phyloP scores from a whole-genome alignment of 2,797 vertebrate genomes.

The Epinephelus coioides region DNA sequence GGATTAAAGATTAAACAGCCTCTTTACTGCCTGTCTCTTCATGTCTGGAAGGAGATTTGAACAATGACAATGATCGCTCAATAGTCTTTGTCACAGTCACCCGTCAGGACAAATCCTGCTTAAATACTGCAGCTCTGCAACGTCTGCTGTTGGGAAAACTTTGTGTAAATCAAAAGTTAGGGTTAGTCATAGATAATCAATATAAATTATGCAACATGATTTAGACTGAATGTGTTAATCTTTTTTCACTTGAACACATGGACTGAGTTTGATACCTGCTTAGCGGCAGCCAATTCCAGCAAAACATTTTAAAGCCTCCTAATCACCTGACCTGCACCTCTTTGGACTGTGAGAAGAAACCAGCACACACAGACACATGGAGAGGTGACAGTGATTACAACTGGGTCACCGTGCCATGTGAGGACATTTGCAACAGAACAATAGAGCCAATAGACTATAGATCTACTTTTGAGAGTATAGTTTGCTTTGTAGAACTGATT shows the following conservation, averaged over 20 bases:
- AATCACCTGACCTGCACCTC: neutral
- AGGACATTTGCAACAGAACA: neutral
- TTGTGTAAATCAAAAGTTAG: neutral
- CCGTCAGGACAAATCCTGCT: slow-evolving; percentile 8
- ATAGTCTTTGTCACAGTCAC: slow-evolving; percentile 36
- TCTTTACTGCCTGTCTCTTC: slow-evolving; percentile 14
- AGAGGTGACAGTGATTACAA: neutral
- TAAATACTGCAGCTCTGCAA: neutral
- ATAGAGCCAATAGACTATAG: no score
- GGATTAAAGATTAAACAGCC: slow-evolving; percentile 72
- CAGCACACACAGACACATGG: neutral
- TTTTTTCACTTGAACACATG: no score
- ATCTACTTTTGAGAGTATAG: no score
- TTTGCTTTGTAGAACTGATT: no score
- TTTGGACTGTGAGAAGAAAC: neutral
- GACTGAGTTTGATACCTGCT: no score
- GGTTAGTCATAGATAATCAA: neutral
- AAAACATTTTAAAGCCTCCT: neutral
- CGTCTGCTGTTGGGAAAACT: fast-evolving
- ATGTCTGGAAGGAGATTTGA: slow-evolving; percentile 51
- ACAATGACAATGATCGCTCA: slow-evolving; percentile 21
- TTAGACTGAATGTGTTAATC: no score
- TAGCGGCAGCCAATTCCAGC: neutral
- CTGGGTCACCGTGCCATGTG: neutral
- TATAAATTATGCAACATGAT: no score